phyloP scores from a whole-genome alignment of 2,797 vertebrate genomes.

The Falco peregrinus region DNA sequence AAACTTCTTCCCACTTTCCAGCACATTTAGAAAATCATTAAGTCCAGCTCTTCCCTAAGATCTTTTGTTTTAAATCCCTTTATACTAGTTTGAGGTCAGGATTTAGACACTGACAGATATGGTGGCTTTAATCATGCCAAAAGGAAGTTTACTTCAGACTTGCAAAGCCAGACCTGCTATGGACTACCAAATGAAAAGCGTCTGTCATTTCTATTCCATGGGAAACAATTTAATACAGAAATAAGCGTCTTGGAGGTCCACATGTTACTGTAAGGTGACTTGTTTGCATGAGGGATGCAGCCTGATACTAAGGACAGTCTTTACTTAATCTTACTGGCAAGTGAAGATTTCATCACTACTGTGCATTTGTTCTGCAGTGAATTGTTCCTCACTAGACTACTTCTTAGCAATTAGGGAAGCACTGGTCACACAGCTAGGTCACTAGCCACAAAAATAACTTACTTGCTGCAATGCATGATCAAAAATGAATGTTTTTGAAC shows the following conservation, averaged over 20 bases:
- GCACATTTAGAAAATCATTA: neutral
- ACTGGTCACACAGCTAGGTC: neutral
- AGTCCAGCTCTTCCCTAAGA: neutral
- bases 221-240: neutral
- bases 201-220: neutral
- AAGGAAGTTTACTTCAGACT: neutral
- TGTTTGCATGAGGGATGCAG: neutral
- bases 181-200: neutral
- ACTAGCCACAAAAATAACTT: neutral
- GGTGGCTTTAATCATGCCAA: neutral
- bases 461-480: neutral
- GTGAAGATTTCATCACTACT: neutral
- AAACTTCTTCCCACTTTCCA: neutral
- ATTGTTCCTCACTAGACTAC: neutral
- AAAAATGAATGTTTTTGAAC: neutral
- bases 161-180: neutral
- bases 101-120: neutral
- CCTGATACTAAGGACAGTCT: neutral
- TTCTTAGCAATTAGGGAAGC: neutral
- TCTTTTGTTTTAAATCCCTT: neutral
- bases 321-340: neutral
- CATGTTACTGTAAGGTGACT: neutral
- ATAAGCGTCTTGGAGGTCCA: neutral
- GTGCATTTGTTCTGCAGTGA: neutral
- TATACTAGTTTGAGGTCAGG: neutral